Percentiles rank a stretch among this genome's conserved stretches.
Conservation (phyloP, 2,797 vertebrate species). For the Manis pentadactyla region DNA sequence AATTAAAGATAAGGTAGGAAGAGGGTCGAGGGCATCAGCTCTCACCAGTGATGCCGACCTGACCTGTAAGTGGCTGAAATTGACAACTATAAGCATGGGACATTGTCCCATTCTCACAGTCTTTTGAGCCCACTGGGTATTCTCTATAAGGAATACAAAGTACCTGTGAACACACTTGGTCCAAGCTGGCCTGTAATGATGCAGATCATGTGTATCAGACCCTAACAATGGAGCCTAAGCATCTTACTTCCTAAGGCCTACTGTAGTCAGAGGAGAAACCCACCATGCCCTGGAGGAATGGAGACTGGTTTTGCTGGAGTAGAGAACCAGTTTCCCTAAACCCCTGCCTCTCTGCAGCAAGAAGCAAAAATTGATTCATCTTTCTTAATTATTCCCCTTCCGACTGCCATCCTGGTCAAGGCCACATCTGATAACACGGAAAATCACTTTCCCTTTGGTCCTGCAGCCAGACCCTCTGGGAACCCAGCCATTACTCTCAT, state of each 20-base stretch:
- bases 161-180: not conserved
- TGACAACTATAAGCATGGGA: not conserved
- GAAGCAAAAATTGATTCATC: not conserved
- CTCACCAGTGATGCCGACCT: not conserved
- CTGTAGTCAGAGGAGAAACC: not conserved
- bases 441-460: not conserved
- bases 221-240: not conserved
- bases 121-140: not conserved
- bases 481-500: not conserved
- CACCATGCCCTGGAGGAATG: not conserved
- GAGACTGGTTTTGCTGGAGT: not conserved
- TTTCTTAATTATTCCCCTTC: not conserved
- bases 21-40: not conserved
- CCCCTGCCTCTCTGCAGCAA: not conserved
- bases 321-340: not conserved
- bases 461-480: not conserved
- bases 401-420: not conserved
- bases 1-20: not conserved
- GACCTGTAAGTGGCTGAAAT: not conserved
- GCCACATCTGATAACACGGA: not conserved
- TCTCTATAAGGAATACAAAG: not conserved
- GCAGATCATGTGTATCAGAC: not conserved
- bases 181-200: not conserved
- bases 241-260: not conserved
- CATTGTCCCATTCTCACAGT: not conserved